Base-by-base conservation (phyloP, 2,797 vertebrate species). In the Malurus splendens region DNA sequence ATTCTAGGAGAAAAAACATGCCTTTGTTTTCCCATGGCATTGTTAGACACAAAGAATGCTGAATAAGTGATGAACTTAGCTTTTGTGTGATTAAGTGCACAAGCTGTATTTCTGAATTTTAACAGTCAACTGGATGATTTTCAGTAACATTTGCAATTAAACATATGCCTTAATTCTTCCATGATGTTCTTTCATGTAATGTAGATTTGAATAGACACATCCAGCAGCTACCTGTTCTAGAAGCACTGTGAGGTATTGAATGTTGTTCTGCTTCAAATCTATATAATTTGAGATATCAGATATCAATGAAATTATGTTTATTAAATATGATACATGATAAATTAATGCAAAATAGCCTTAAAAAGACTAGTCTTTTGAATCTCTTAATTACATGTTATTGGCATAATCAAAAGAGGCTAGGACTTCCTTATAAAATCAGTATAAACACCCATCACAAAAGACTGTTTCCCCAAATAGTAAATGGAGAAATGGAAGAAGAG, bases 31-130 rank as follows among this genome's bases (percentile, higher is more conserved):
- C 44, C 22, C 51, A 33, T 51, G 57, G 28, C 55, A 68, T 90
- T 94, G 84, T 81, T 82, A 82, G 50, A 82, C 52, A 82, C 71
- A 81, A 87, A 90, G 90, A 91, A 93, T 56, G 86, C 65, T 65
- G 72, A 93, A 38, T 68, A 86, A 93, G 65, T 86, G 76, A 94
- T 94, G 80, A 93, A 93, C 81, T 93, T 57, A 18, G 55, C 33
- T 65, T 90, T 82, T 86, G 42, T 65, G 48, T 65, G 28, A 94
- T 90, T 81, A 85, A 93, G 65, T 92, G 50, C 66, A 72, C 62
- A 67, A 85, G 70, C 61, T 72, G 66, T 70, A 73, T 76, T 84
- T 87, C 71, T 27, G 7, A 90, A 78, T 90, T 82, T 70, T 61
- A 82, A 65, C 27, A 66, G 73, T 32, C 67, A 73, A 27, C 45